These are phyloP conservation scores for Tipula lateralis DNA, from an alignment of 2,888 invertebrate species.

Conservation along the genomic window DNA sequence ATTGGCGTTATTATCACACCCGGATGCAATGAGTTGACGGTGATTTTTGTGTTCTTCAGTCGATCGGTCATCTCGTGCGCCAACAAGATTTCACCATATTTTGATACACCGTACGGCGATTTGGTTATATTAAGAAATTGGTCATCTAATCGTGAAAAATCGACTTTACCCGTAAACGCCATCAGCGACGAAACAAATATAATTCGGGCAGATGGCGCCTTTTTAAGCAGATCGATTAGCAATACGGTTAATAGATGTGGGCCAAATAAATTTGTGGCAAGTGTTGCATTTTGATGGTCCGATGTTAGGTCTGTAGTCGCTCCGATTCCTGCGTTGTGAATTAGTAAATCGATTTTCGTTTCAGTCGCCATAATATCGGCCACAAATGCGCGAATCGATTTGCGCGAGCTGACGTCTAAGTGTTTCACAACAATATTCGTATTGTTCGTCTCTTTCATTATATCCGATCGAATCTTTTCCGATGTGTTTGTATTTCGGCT, in stretches of 20 bases:
- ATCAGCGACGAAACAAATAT: constrained; percentile 69
- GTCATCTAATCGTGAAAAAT: constrained; percentile 47
- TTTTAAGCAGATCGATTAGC: constrained; percentile 65
- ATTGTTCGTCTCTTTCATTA: constrained; percentile 59
- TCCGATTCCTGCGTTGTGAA: constrained; percentile 65
- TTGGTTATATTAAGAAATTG: constrained; percentile 59
- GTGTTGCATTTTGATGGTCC: constrained; percentile 74
- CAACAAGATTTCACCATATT: constrained; percentile 71
- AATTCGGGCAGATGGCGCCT: constrained; percentile 62
- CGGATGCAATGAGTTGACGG: constrained; percentile 74
- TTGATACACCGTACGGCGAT: constrained; percentile 68
- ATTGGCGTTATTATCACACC: constrained; percentile 70
- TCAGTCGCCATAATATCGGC: constrained; percentile 65
- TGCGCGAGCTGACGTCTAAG: constrained; percentile 64
- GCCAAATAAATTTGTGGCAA: constrained; percentile 83
- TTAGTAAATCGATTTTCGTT: constrained; percentile 62
- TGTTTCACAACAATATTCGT: constrained; percentile 61
- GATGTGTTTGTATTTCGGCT: not conserved
- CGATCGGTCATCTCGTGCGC: constrained; percentile 63
- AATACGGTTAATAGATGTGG: constrained; percentile 83
- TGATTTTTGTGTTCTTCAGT: constrained; percentile 65
- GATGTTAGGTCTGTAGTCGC: constrained; percentile 64
- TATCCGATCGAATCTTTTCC: constrained; percentile 53
- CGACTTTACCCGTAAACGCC: constrained; percentile 60
- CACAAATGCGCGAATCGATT: constrained; percentile 71